Evolutionary conservation across 2,797 vertebrate genomes (phyloP).

Genomic region (Arrhamphus sclerolepis): DNA sequence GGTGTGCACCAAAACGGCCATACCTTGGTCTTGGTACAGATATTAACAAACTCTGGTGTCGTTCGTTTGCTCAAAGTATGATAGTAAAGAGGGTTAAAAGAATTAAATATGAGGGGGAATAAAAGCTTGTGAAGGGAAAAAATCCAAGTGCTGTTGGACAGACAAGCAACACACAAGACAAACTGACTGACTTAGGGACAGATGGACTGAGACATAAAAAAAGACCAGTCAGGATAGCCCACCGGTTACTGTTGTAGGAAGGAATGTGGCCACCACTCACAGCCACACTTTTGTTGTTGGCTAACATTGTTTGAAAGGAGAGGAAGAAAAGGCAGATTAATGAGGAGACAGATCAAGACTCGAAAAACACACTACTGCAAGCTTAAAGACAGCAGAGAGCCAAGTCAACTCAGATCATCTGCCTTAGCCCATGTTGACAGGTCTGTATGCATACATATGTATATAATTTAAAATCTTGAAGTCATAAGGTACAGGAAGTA

Average conservation of each 20-base stretch:
- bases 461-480: neutral
- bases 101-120: slow-evolving; percentile 11
- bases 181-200: slow-evolving; percentile 60
- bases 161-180: slow-evolving; percentile 63
- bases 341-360: slow-evolving; percentile 57
- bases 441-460: too few species aligned
- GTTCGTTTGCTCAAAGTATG: too few species aligned
- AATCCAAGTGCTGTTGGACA: slow-evolving; percentile 55
- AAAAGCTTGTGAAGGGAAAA: slow-evolving; percentile 42
- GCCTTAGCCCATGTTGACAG: neutral
- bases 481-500: neutral
- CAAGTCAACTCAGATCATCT: neutral
- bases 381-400: slow-evolving; percentile 26
- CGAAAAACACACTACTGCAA: slow-evolving; percentile 34
- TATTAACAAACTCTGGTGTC: too few species aligned
- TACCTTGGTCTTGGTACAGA: too few species aligned
- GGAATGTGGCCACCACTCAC: slow-evolving; percentile 78
- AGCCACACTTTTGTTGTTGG: slow-evolving; percentile 79
- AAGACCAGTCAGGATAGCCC: slow-evolving; percentile 81
- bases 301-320: slow-evolving; percentile 75
- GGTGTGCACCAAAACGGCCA: too few species aligned
- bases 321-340: slow-evolving; percentile 75
- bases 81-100: neutral
- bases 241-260: slow-evolving; percentile 84
- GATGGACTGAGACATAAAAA: slow-evolving; percentile 70